Conservation (phyloP, 2,113 vertebrate genomes). For the Podarcis cretensis region DNA sequence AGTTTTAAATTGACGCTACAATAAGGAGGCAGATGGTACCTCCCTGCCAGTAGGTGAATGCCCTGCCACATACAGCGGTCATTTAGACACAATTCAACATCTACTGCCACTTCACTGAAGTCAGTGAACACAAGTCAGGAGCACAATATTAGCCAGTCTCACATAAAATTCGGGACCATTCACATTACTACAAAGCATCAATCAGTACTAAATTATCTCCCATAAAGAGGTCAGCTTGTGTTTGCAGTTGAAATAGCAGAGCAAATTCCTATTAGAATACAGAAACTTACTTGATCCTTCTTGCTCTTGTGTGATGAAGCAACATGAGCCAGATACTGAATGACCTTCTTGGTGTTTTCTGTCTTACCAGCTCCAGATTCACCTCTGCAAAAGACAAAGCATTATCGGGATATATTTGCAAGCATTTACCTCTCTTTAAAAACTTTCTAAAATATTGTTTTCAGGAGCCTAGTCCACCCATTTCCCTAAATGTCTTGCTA, state of each 20-base stretch:
- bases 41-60: background rate
- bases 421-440: background rate
- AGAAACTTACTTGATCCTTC: slow-evolving; percentile 92
- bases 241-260: background rate
- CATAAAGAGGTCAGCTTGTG: background rate
- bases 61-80: fast-evolving
- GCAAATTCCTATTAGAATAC: background rate
- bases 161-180: background rate
- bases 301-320: slow-evolving; percentile 97
- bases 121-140: slow-evolving; percentile 6
- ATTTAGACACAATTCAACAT: slow-evolving; percentile 11
- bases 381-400: slow-evolving; percentile 81
- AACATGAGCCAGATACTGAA: slow-evolving; percentile 97
- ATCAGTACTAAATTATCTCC: background rate
- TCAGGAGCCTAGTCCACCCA: background rate
- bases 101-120: slow-evolving; percentile 1
- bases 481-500: background rate
- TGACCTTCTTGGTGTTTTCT: slow-evolving; percentile 99
- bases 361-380: slow-evolving; percentile 99
- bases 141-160: background rate
- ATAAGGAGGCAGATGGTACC: background rate
- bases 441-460: background rate
- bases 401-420: background rate
- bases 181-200: background rate
- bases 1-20: background rate